These are phyloP conservation scores for Chanos chanos DNA, from an alignment of 2,797 vertebrate species.

Conservation along the genomic window DNA sequence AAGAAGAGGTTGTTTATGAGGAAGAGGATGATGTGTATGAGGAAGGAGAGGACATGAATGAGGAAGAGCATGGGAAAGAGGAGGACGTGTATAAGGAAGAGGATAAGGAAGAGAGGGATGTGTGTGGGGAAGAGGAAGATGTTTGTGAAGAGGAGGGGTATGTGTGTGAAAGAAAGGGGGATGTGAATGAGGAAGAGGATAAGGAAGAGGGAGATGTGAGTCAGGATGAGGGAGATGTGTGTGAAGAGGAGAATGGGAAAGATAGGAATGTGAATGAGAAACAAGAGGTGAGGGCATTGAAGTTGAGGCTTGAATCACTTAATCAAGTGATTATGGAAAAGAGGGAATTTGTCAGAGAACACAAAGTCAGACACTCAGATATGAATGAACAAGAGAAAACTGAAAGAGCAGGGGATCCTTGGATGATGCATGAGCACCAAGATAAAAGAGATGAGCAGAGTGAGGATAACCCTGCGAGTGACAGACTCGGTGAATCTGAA, in stretches of 20 bases:
- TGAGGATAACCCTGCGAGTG: no score
- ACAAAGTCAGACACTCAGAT: no score
- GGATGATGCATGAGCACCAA: no score
- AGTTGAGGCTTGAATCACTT: neutral
- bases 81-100: conserved; percentile 4
- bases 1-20: no score
- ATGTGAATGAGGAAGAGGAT: neutral
- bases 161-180: conserved; percentile 3
- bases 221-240: neutral
- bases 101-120: conserved; percentile 12
- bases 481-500: no score
- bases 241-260: conserved; percentile 12
- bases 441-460: no score
- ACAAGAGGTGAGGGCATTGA: neutral
- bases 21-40: no score
- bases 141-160: neutral
- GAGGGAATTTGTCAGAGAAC: neutral
- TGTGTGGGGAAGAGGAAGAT: no score
- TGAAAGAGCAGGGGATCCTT: no score
- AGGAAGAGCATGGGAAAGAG: no score
- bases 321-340: neutral
- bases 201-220: neutral
- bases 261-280: neutral
- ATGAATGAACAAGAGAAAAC: no score
- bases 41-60: no score